Base-by-base conservation (phyloP, 23 tunicate species). In the Clavelina lepadiformis region DNA sequence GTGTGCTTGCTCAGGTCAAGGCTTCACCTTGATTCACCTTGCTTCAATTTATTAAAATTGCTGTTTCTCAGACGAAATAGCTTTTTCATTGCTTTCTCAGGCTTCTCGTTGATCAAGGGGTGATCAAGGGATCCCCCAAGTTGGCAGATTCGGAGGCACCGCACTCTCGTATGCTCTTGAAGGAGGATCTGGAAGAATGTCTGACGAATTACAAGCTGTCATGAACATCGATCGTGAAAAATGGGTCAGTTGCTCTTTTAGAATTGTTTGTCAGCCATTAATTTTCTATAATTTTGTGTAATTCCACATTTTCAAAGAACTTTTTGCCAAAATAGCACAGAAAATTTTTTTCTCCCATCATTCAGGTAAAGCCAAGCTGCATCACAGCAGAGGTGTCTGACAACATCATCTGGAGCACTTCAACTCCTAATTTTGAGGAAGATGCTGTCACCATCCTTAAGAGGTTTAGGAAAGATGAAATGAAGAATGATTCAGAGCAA, bases 91-190 rank as follows among this genome's bases (percentile, higher is more conserved):
- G n/a, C n/a, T n/a, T 64, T 45, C 41, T 26, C 75, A 88, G 96
- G 72, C 46, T 67, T 24, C 73, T 88, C 0, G 19, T 88, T 23
- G 86, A 80, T 21, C 86, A 88, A 55, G n/a, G n/a, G n/a, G n/a
- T n/a, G n/a, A n/a, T n/a, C n/a, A n/a, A n/a, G 96, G 96, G 0
- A 80, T 89, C 1, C 73, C 97, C 13, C 46, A 63, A 2, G 81
- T 46, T 38, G 99, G 86, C 56, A 62, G 63, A 11, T 51, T 67
- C 35, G 79, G 76, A 0, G 75, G 76, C 32, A 61, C 73, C 1
- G 99, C 99, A 6, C 71, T 94, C 49, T 81, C 79, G 31, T 94
- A 94, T 50, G 95, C 99, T 11, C 67, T 94, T 13, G 95, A 94
- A 63, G 99, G 94, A 35, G 99, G 99, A 13, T 86, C 91, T 13